Evolutionary conservation across 2,113 vertebrate genomes (phyloP), one percentile per base, ranked within the genome.

Genomic region (Nannobrachium achirus): DNA sequence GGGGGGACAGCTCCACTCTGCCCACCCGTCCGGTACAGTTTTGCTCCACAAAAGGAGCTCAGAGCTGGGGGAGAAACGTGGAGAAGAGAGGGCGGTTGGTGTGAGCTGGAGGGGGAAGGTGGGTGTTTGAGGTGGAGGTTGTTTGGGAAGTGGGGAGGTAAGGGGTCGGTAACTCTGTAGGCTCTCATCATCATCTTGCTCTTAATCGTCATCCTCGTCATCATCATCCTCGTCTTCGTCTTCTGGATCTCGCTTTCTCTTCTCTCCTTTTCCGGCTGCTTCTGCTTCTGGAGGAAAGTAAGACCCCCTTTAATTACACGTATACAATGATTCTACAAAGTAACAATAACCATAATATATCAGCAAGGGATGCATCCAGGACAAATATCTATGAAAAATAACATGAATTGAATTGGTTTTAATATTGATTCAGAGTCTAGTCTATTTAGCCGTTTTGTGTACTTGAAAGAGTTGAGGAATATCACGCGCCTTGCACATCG

Each of bases 161-260:
- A 74, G 71, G 63, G 71, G 39, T 73, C 71, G 85, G 84, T 73
- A 84, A 89, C 87, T 88, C 73, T 79, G 86, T 79, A 74, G 78
- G 89, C 80, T 83, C 75, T 78, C 48, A 25, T 83, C 76, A 79
- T 82, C 71, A 76, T 68, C 77, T 79, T 62, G 78, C 81, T 87
- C 71, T 88, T 89, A 92, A 76, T 93, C 91, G 13, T 92, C 91
- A 0, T 93, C 91, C 0, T 93, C 91, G 0, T 95, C 94, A n/a
- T 95, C 95, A 0, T 96, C 94, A 20, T 94, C 93, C 0, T 94
- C 93, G 0, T 95, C 95, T 66, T 96, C 94, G 14, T 97, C 95
- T 11, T 97, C 95, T 55, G 92, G 89, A 45, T 95, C 95, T 90
- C 95, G 91, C 94, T 96, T 96, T 81, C 95, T 94, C 88, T 96